Evolutionary conservation across 2,797 vertebrate species (phyloP).

Genomic region (Mormyrops boulengeri): DNA sequence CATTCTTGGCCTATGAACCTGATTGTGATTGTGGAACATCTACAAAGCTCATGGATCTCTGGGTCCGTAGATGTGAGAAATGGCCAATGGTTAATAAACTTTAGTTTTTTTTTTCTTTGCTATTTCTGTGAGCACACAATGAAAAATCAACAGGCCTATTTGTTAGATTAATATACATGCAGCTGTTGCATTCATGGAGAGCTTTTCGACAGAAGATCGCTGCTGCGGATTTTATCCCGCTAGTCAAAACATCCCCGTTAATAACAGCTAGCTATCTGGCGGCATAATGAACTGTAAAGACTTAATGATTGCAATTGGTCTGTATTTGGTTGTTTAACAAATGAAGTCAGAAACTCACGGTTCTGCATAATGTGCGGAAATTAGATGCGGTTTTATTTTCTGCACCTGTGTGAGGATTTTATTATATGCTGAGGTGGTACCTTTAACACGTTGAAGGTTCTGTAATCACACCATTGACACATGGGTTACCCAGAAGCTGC

Average conservation of each 20-base stretch:
- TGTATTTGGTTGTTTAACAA: not conserved
- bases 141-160: not conserved
- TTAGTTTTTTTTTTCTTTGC: not conserved
- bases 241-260: conserved; percentile 2
- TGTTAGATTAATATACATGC: not conserved
- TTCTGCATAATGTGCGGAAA: not conserved
- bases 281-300: conserved; percentile 6
- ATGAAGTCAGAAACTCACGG: not conserved
- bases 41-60: not conserved
- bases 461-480: not conserved
- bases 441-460: not conserved
- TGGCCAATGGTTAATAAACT: not conserved
- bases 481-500: not conserved
- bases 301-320: not conserved
- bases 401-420: not conserved
- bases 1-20: not conserved
- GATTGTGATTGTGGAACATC: not conserved
- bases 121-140: not conserved
- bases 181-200: not conserved
- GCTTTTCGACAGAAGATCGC: not conserved
- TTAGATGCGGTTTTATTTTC: not conserved
- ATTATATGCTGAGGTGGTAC: not conserved
- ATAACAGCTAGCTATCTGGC: not conserved
- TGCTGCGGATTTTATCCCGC: not conserved
- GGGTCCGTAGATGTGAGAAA: not conserved